Evolutionary conservation across 2,888 invertebrate species (phyloP), one percentile per base, ranked within the genome.

Genomic region (Pachliopta kotzebuea): DNA sequence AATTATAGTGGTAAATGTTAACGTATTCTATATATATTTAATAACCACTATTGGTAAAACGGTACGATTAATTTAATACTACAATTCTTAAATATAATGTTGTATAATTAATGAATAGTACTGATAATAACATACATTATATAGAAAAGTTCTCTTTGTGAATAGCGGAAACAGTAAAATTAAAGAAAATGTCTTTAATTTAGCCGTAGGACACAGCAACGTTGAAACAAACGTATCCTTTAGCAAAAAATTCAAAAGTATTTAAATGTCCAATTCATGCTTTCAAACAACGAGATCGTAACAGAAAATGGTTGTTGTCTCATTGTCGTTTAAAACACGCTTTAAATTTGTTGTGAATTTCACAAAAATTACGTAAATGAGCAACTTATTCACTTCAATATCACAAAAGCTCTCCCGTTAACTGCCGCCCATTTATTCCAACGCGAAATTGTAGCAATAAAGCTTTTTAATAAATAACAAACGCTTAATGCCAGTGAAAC

Each of bases 321-420:
- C 29, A n/a, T 58, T 50, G 20, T 52, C 2, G 20, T 54, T 55
- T 55, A 23, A 60, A 60, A 23, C 50, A n/a, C 26, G 42, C 45
- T 42, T 45, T 45, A 54, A 37, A 60, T 24, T 45, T 54, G 54
- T 26, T 42, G 24, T 26, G 45, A 26, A 45, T 37, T 60, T 54
- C 9, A 14, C 60, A 60, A 55, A 54, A 45, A 54, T 26, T 60
- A 60, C 60, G 26, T 60, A 60, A 60, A 60, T 45, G 45, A 45
- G 54, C 55, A 29, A 55, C 60, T 60, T 20, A 55, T 20, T 53
- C 61, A 50, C 42, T 61, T 24, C 61, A 56, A 56, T 26, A 49
- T 61, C 55, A 61, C 61, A 61, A 61, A 61, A 61, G 56, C 31
- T 21, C 29, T 24, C 29, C 29, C 26, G 42, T 45, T 61, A 20